A percentile compares a stretch with the other conserved stretches of the same genome.
phyloP scores from a whole-genome alignment of 2,888 invertebrate genomes.

The Drosophila algonquin region DNA sequence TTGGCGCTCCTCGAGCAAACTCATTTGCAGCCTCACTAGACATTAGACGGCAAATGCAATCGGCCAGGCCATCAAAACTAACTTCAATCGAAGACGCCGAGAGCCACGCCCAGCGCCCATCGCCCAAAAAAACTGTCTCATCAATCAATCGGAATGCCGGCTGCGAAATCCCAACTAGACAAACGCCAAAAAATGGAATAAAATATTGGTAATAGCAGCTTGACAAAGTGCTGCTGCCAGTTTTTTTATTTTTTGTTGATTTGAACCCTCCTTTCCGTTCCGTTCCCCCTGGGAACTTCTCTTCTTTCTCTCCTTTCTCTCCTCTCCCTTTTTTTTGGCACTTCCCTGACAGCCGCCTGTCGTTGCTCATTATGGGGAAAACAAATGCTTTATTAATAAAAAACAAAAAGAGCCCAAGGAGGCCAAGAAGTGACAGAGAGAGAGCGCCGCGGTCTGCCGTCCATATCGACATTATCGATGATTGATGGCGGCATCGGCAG shows the following conservation, averaged over 20 bases:
- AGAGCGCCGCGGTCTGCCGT: constrained; percentile 4
- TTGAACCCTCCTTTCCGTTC: constrained; percentile 9
- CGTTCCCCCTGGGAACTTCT: constrained; percentile 43
- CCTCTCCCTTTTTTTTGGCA: constrained; percentile 37
- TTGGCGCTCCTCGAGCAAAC: constrained; percentile 20
- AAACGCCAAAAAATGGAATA: constrained; percentile 40
- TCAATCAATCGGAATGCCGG: not conserved
- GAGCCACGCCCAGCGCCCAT: not conserved
- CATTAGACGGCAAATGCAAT: constrained; percentile 48
- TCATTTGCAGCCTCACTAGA: constrained; percentile 62
- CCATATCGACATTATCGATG: constrained; percentile 76
- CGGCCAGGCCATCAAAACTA: not conserved
- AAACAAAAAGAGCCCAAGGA: constrained; percentile 47
- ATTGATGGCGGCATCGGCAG: constrained; percentile 58
- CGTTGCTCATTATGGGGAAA: constrained; percentile 77
- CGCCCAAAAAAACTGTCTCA: constrained; percentile 2
- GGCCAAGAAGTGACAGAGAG: constrained; percentile 64
- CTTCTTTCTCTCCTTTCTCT: not conserved
- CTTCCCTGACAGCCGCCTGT: constrained; percentile 75
- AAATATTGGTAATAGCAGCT: constrained; percentile 76
- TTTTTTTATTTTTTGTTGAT: constrained; percentile 55
- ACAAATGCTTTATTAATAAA: constrained; percentile 80
- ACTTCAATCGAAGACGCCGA: not conserved
- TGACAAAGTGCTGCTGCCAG: constrained; percentile 73
- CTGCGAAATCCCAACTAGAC: constrained; percentile 29